Base-by-base conservation (phyloP, 1,140 invertebrate genomes). In the Spodoptera litura region DNA sequence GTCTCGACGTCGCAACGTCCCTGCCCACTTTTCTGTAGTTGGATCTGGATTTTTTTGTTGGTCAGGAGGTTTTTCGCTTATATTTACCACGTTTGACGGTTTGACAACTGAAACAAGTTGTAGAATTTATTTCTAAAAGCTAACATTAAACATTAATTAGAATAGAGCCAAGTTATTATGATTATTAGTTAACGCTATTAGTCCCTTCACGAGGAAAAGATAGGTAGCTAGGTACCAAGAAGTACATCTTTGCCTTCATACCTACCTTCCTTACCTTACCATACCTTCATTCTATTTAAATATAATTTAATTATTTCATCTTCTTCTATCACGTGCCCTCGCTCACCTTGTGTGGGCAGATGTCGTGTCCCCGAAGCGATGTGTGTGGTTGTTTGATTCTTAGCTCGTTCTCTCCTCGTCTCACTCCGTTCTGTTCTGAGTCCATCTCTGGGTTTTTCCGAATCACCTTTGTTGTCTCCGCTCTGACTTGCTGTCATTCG, bases 1-100 rank as follows among this genome's bases (percentile, higher is more conserved):
- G 91, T 97, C 96, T 56, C 96, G 90, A 79, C 95, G 95, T 2
- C 96, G 87, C 13, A 97, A 84, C 20, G 96, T 96, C 0, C 95
- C 95, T 10, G 95, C 95, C 96, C 96, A 96, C 85, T 95, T 95
- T 64, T 96, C 95, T 73, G 94, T 95, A 0, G 93, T 94, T 0
- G 91, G 93, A 68, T 95, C 93, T 27, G 89, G 80, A 62, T 85
- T 91, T 79, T 94, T 94, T 38, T 76, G 62, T 78, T 84, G 87
- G 56, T 93, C 93, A 68, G 78, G 15, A 3, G 88, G 78, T 38
- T 88, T 84, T 12, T 90, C 88, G 85, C 84, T 85, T 38, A 92
- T 93, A 49, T 81, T 85, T 27, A 82, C 87, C 1, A 85, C 81
- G 70, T 88, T 90, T n/a, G 89, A 93, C 25, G 93, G 93, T 83